A percentile compares a stretch with the other conserved stretches of the same genome.
Evolutionary conservation across 2,888 invertebrate species (phyloP).

Genomic region (Malacosoma neustria): DNA sequence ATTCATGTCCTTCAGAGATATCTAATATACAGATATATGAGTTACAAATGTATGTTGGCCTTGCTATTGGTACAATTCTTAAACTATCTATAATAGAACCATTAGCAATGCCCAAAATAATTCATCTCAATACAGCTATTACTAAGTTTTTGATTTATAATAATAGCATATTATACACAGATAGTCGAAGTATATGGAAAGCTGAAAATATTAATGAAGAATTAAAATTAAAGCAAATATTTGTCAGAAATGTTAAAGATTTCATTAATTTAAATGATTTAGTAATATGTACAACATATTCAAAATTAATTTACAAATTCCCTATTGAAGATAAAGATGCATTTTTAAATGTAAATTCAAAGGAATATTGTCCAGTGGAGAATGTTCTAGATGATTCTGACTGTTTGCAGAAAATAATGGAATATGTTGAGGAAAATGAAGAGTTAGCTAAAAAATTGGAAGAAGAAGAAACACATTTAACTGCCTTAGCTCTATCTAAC

Average conservation of each 20-base stretch:
- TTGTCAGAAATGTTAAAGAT: slow-evolving; percentile 42
- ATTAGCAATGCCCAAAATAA: slow-evolving; percentile 17
- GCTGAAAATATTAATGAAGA: slow-evolving; percentile 29
- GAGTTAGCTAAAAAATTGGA: slow-evolving; percentile 27
- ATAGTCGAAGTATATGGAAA: slow-evolving; percentile 50
- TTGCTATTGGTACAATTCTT: slow-evolving; percentile 45
- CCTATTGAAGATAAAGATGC: slow-evolving; percentile 25
- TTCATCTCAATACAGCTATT: slow-evolving; percentile 46
- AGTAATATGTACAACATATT: slow-evolving; percentile 48
- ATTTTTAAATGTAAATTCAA: slow-evolving; percentile 21
- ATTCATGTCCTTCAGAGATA: slow-evolving; percentile 44
- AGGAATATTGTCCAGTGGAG: slow-evolving; percentile 34
- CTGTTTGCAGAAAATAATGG: slow-evolving; percentile 35
- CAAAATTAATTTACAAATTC: slow-evolving; percentile 40
- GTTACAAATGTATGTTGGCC: slow-evolving; percentile 29
- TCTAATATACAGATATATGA: slow-evolving; percentile 29
- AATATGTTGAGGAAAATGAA: slow-evolving; percentile 36
- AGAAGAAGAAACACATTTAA: slow-evolving; percentile 39
- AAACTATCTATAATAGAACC: slow-evolving; percentile 23
- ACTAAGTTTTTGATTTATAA: slow-evolving; percentile 28
- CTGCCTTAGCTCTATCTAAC: slow-evolving; percentile 43
- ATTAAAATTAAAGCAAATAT: slow-evolving; percentile 32
- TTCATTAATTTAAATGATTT: slow-evolving; percentile 32
- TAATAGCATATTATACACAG: slow-evolving; percentile 40
- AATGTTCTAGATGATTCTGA: slow-evolving; percentile 35